These are phyloP conservation scores for Prinia subflava DNA, from an alignment of 2,113 vertebrate genomes.

Conservation along the genomic window DNA sequence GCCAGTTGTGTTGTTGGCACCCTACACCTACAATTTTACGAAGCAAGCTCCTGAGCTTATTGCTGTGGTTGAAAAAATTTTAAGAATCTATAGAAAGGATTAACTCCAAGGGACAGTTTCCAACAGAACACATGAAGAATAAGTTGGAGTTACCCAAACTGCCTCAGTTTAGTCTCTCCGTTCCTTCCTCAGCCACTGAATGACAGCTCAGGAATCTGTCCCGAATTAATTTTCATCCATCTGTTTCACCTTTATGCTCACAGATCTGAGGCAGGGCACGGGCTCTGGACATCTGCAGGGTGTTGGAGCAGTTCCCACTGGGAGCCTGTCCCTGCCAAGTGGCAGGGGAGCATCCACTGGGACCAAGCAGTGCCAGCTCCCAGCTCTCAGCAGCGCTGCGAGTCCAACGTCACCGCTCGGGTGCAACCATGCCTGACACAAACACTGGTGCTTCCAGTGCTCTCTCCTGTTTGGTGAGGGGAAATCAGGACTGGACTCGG, in stretches of 20 bases:
- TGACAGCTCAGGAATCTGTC: not conserved
- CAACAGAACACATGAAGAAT: not conserved
- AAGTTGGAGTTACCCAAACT: not conserved
- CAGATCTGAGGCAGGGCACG: not conserved
- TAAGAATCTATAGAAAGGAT: not conserved
- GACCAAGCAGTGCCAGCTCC: not conserved
- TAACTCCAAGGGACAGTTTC: not conserved
- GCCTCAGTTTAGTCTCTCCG: not conserved
- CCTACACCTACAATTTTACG: not conserved
- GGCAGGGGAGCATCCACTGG: not conserved
- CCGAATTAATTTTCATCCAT: not conserved
- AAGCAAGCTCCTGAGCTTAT: not conserved
- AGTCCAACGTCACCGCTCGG: not conserved
- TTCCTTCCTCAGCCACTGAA: not conserved
- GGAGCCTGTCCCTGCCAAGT: not conserved
- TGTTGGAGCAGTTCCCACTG: not conserved
- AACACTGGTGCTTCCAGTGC: not conserved
- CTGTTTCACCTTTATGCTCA: not conserved
- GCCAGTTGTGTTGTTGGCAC: not conserved
- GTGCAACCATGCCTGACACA: not conserved
- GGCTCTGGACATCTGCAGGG: not conserved
- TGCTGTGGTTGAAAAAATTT: not conserved
- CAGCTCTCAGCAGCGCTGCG: accelerated
- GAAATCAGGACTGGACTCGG: not conserved
- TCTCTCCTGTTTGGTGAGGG: not conserved